Evolutionary conservation across 2,113 vertebrate species (phyloP).

Genomic region (Chaetura pelagica): DNA sequence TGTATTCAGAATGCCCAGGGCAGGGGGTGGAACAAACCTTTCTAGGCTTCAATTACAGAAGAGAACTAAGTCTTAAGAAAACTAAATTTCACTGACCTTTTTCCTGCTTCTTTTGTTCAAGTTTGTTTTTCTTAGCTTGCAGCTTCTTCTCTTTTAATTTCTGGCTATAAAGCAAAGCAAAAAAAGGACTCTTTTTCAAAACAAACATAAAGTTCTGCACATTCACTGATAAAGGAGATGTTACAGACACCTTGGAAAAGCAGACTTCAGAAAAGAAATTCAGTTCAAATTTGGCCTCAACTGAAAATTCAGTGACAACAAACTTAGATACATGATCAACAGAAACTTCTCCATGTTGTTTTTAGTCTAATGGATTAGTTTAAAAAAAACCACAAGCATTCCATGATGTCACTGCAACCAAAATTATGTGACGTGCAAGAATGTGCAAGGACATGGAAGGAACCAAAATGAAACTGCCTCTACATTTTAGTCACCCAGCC

Average conservation of each 20-base stretch:
- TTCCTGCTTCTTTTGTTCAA: slow-evolving; percentile 74
- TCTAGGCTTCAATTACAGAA: neutral
- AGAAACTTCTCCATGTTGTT: neutral
- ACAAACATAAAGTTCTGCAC: neutral
- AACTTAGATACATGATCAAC: neutral
- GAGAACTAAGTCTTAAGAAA: neutral
- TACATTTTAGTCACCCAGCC: neutral
- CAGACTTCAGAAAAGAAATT: neutral
- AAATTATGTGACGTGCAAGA: neutral
- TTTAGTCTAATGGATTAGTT: neutral
- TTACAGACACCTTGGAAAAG: neutral
- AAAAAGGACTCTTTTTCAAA: neutral
- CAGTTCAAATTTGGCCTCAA: neutral
- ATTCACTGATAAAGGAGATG: neutral
- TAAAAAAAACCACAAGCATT: neutral
- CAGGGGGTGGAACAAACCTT: neutral
- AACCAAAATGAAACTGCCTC: neutral
- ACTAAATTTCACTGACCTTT: slow-evolving; percentile 67
- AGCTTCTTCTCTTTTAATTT: slow-evolving; percentile 86
- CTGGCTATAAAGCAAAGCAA: slow-evolving; percentile 74
- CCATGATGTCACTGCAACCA: neutral
- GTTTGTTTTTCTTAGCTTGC: slow-evolving; percentile 81
- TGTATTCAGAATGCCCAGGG: neutral
- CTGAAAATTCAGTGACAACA: neutral
- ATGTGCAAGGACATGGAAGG: neutral